These are phyloP conservation scores for Macrosteles quadrilineatus DNA, from an alignment of 1,140 invertebrate genomes.

Conservation along the genomic window DNA sequence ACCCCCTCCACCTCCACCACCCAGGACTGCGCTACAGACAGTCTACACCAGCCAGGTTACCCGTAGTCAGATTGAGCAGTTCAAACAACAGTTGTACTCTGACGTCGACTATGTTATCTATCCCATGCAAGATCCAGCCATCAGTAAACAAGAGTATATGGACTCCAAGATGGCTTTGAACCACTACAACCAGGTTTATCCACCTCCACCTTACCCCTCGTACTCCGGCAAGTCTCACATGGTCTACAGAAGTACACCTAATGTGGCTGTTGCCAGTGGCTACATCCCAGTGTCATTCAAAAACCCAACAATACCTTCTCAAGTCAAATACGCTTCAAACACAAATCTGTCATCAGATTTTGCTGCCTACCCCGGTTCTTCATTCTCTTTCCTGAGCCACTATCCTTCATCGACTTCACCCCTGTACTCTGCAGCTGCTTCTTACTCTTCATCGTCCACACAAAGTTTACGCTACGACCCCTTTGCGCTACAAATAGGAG, in stretches of 20 bases:
- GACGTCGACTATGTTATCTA: slow-evolving; percentile 90
- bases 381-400: slow-evolving; percentile 63
- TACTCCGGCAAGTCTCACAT: slow-evolving; percentile 64
- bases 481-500: slow-evolving; percentile 40
- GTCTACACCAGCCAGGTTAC: slow-evolving; percentile 42
- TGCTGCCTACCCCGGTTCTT: slow-evolving; percentile 53
- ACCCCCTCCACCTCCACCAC: slow-evolving; percentile 59
- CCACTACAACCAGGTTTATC: slow-evolving; percentile 40
- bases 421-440: slow-evolving; percentile 54
- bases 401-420: slow-evolving; percentile 58
- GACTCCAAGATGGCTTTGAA: slow-evolving; percentile 71
- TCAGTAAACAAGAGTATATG: slow-evolving; percentile 87
- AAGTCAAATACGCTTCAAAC: slow-evolving; percentile 45
- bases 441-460: slow-evolving; percentile 52
- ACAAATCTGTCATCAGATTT: slow-evolving; percentile 43
- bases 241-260: slow-evolving; percentile 79
- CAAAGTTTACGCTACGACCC: slow-evolving; percentile 56
- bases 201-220: slow-evolving; percentile 55
- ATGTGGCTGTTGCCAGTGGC: slow-evolving; percentile 53
- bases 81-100: slow-evolving; percentile 83
- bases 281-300: slow-evolving; percentile 39
- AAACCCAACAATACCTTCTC: slow-evolving; percentile 33
- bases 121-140: slow-evolving; percentile 81
- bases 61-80: slow-evolving; percentile 69
- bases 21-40: slow-evolving; percentile 44